Conservation (phyloP, 2,797 vertebrate species). For the Myotis myotis region DNA sequence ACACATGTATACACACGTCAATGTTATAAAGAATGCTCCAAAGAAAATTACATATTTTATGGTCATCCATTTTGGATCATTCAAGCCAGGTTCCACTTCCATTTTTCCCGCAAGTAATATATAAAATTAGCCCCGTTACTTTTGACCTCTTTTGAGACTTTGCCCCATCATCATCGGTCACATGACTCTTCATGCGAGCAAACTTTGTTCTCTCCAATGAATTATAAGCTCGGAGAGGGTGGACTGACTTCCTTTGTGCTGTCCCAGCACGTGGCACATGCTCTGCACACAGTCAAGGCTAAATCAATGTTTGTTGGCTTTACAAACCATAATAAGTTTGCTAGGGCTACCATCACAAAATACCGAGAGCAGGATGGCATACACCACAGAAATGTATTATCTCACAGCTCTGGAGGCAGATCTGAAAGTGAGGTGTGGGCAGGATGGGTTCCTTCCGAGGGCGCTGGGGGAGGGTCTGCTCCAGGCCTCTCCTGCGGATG, state of each 20-base stretch:
- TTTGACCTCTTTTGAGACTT: background rate
- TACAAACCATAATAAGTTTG: background rate
- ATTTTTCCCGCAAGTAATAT: background rate
- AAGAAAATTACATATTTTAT: background rate
- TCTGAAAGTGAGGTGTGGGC: background rate
- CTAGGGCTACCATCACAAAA: background rate
- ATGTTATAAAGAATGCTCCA: background rate
- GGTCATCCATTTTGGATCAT: background rate
- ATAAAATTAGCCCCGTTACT: background rate
- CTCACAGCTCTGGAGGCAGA: background rate
- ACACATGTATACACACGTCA: background rate
- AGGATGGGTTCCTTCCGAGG: background rate
- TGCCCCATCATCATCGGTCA: background rate
- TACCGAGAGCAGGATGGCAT: background rate
- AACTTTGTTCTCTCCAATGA: slow-evolving; percentile 23
- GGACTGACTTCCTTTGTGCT: background rate
- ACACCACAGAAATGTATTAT: background rate
- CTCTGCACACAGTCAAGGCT: background rate
- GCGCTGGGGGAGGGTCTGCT: background rate
- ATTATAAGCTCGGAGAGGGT: background rate
- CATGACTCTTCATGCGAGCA: background rate
- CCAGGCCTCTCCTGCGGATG: background rate
- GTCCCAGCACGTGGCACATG: background rate
- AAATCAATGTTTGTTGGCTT: background rate
- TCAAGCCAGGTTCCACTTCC: background rate